A percentile compares a stretch with the other conserved stretches of the same genome.
Evolutionary conservation across 2,113 vertebrate species (phyloP).

Genomic region (Pseudopodoces humilis): DNA sequence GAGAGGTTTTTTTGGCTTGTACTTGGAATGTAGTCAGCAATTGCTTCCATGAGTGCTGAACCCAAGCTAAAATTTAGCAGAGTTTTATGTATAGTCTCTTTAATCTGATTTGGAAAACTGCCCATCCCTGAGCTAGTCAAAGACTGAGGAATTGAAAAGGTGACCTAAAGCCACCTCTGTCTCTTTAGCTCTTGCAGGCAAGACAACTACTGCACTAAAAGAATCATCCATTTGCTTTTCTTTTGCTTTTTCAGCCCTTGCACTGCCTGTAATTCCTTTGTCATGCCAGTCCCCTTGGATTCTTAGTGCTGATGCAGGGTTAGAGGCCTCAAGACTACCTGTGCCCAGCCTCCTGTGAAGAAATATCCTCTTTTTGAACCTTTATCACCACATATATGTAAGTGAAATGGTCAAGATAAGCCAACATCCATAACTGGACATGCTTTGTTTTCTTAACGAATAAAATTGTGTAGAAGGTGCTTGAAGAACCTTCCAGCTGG

Average conservation of each 20-base stretch:
- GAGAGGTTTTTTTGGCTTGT: constrained; percentile 29
- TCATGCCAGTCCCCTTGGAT: neutral
- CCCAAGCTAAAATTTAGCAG: constrained; percentile 1
- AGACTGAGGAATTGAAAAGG: neutral
- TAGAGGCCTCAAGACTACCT: neutral
- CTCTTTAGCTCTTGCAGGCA: neutral
- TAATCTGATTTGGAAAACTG: constrained; percentile 43
- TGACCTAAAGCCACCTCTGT: constrained; percentile 12
- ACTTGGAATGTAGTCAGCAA: constrained; percentile 35
- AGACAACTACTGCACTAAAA: neutral
- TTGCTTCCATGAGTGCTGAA: constrained; percentile 32
- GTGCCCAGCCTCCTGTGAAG: neutral
- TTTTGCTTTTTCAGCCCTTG: neutral
- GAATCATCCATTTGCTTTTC: neutral
- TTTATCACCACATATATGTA: neutral
- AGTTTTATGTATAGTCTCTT: neutral
- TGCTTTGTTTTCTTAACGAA: neutral
- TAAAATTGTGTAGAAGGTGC: neutral
- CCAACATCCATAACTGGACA: neutral
- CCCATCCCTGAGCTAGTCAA: neutral
- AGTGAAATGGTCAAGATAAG: neutral
- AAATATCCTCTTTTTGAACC: neutral
- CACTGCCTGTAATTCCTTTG: neutral
- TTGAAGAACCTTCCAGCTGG: neutral
- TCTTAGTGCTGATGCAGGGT: neutral